Evolutionary conservation across 2,888 invertebrate species (phyloP).

Genomic region (Apotomis capreana): DNA sequence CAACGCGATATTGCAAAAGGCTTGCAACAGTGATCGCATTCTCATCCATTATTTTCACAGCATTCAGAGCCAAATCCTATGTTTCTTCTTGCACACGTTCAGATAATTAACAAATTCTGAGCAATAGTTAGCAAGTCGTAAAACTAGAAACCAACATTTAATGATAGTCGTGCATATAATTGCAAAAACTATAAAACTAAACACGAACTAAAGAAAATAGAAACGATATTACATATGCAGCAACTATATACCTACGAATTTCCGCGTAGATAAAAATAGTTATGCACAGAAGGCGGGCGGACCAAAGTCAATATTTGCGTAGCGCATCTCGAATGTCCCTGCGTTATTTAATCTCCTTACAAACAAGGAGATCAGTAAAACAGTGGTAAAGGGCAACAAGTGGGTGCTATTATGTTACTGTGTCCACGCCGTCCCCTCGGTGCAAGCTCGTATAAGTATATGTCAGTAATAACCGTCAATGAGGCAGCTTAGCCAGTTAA

Average conservation of each 20-base stretch:
- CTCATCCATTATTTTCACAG: slow-evolving; percentile 26
- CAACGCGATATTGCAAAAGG: slow-evolving; percentile 25
- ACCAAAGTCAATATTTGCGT: slow-evolving; percentile 25
- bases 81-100: neutral
- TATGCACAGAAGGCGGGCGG: slow-evolving; percentile 8
- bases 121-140: neutral
- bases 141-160: neutral
- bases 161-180: neutral
- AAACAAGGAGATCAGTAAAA: slow-evolving; percentile 43
- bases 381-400: slow-evolving; percentile 37
- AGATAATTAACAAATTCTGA: neutral
- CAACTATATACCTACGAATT: neutral
- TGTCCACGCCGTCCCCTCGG: slow-evolving; percentile 37
- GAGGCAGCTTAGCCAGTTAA: slow-evolving; percentile 30
- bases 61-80: neutral
- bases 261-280: neutral
- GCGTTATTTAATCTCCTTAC: slow-evolving; percentile 30
- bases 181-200: neutral
- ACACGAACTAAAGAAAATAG: neutral
- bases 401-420: slow-evolving; percentile 43
- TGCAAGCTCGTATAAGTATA: slow-evolving; percentile 24
- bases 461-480: slow-evolving; percentile 28
- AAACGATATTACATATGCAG: too few species aligned
- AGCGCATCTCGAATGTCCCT: slow-evolving; percentile 23
- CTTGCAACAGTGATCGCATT: slow-evolving; percentile 31